Base-by-base conservation (phyloP, 1,140 invertebrate species). In the Berghia stephanieae region DNA sequence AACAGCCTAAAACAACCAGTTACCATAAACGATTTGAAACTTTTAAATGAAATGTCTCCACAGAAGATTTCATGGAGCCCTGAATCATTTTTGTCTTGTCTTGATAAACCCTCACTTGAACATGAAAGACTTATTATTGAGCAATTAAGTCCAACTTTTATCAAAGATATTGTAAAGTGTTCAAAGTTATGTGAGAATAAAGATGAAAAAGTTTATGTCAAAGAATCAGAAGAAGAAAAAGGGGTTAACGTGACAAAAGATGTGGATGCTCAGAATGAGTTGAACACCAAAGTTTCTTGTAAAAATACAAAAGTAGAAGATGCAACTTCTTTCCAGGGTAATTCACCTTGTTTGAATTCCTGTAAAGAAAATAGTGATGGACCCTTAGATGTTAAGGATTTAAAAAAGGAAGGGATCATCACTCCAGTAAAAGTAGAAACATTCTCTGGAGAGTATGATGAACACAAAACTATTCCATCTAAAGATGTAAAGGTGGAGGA, bases 11-110 rank as follows among this genome's bases (percentile, higher is more conserved):
- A 76, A 31, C 18, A 43, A 24, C n/a, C 2, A 21, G 8, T 40
- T 4, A 44, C 55, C 42, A 63, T 24, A 66, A 66, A 43, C n/a
- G 63, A 68, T 31, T n/a, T 13, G 21, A 27, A 60, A 24, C 8
- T 24, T 13, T 31, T 52, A 75, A 75, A 1, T 43, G 44, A 34
- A 18, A 76, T 76, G 74, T 60, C 74, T 36, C 74, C 74, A 24
- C 74, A 76, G 34, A 76, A 76, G 55, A 67, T 68, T 38, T 43
- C 57, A 1, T 76, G 74, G 74, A 76, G 74, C 63, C 74, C 74
- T 46, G 72, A 75, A 8, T 34, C 72, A 31, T 31, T 76, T 4
- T 18, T 76, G 42, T 18, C 57, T 38, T 76, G 42, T 2, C 42
- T 76, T 31, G 74, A 68, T 67, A 63, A 76, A 27, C 34, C 13